These are phyloP conservation scores for Thaleichthys pacificus DNA, from an alignment of 2,797 vertebrate species.

Conservation along the genomic window DNA sequence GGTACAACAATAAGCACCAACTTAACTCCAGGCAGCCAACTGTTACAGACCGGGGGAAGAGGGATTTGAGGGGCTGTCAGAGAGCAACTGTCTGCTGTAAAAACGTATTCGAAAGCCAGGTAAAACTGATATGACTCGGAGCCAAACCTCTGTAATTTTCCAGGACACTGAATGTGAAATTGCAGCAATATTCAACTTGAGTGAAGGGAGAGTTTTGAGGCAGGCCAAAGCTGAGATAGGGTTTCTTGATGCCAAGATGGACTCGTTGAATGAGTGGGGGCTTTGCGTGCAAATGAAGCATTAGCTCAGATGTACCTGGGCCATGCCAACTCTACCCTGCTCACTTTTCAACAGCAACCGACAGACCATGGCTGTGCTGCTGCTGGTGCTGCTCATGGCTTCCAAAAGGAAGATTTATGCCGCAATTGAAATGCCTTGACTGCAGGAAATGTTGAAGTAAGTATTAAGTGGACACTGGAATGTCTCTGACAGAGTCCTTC, in stretches of 20 bases:
- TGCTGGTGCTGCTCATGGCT: constrained; percentile 38
- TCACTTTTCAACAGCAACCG: constrained; percentile 61
- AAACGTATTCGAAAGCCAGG: constrained; percentile 46
- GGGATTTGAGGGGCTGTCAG: constrained; percentile 15
- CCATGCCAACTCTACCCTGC: constrained; percentile 48
- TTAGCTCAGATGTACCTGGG: constrained; percentile 64
- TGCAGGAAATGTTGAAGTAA: neutral
- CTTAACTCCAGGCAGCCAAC: constrained; percentile 7
- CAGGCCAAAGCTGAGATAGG: constrained; percentile 49
- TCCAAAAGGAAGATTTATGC: constrained; percentile 6
- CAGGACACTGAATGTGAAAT: constrained; percentile 60
- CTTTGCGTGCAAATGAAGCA: constrained; percentile 72
- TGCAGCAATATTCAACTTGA: constrained; percentile 61
- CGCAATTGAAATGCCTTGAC: neutral
- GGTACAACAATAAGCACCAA: constrained; percentile 43
- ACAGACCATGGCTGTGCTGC: constrained; percentile 45
- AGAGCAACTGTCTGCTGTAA: constrained; percentile 36
- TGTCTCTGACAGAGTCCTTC: too few species aligned
- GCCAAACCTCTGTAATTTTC: constrained; percentile 70
- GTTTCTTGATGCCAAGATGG: constrained; percentile 60
- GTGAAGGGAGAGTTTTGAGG: constrained; percentile 39
- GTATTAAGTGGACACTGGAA: neutral
- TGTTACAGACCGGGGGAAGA: constrained; percentile 6
- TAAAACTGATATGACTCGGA: constrained; percentile 54
- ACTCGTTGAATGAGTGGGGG: constrained; percentile 53